These are phyloP conservation scores for Sciurus carolinensis DNA, from an alignment of 2,797 vertebrate genomes.

Conservation along the genomic window DNA sequence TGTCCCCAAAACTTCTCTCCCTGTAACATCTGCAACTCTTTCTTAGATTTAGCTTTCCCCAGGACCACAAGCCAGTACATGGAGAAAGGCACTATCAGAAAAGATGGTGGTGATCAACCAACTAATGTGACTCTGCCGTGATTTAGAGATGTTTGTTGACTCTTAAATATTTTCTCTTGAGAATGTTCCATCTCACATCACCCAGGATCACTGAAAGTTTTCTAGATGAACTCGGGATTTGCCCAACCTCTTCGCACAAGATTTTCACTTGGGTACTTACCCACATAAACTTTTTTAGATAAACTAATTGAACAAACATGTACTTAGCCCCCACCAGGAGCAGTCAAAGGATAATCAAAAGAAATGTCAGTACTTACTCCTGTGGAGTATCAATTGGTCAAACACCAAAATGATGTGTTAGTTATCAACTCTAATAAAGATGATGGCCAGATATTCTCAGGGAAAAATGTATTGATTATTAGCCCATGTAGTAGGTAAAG, in stretches of 20 bases:
- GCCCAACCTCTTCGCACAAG: not conserved
- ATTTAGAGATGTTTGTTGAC: not conserved
- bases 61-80: not conserved
- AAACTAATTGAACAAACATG: constrained; percentile 2
- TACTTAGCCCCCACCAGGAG: not conserved
- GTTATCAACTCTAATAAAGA: not conserved
- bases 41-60: not conserved
- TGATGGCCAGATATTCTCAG: not conserved
- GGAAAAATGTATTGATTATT: not conserved
- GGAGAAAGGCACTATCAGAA: not conserved
- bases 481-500: not conserved
- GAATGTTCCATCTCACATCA: not conserved
- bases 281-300: not conserved
- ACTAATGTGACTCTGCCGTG: not conserved
- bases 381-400: not conserved
- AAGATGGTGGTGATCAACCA: not conserved
- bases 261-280: not conserved
- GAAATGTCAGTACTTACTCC: not conserved
- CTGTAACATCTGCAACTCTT: not conserved
- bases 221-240: not conserved
- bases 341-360: constrained; percentile 16
- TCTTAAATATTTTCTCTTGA: not conserved
- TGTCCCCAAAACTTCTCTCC: not conserved
- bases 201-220: not conserved
- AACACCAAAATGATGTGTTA: not conserved